Evolutionary conservation across 1,140 invertebrate genomes (phyloP).

Genomic region (Drosophila aff.): DNA sequence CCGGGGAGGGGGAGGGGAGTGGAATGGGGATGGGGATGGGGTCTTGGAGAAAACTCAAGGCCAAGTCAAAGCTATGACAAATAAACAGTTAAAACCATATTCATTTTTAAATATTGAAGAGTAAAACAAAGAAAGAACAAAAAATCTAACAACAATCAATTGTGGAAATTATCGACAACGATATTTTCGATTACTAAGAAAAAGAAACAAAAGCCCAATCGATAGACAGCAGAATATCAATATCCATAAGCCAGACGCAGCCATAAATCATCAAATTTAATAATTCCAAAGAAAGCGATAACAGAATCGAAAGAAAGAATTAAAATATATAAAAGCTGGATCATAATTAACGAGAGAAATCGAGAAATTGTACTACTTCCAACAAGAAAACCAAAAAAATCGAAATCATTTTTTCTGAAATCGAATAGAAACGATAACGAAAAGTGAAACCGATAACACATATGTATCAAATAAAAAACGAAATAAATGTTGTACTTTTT

Average conservation of each 20-base stretch:
- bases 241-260: background rate
- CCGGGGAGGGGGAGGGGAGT: background rate
- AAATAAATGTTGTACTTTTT: conserved; percentile 11
- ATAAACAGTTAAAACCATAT: background rate
- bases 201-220: background rate
- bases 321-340: too few relatives aligned
- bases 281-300: background rate
- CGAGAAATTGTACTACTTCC: too few relatives aligned
- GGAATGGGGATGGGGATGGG: background rate
- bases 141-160: background rate
- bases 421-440: background rate
- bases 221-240: too few relatives aligned
- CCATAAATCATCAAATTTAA: background rate
- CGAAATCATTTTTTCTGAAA: background rate
- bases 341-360: too few relatives aligned
- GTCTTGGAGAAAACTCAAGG: background rate
- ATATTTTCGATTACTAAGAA: background rate
- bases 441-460: background rate
- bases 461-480: conserved; percentile 20
- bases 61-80: background rate
- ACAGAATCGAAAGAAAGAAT: background rate
- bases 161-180: background rate
- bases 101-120: background rate
- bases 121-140: background rate
- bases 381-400: background rate